Base-by-base conservation (phyloP, 1,140 invertebrate genomes). In the Cataglyphis hispanica region DNA sequence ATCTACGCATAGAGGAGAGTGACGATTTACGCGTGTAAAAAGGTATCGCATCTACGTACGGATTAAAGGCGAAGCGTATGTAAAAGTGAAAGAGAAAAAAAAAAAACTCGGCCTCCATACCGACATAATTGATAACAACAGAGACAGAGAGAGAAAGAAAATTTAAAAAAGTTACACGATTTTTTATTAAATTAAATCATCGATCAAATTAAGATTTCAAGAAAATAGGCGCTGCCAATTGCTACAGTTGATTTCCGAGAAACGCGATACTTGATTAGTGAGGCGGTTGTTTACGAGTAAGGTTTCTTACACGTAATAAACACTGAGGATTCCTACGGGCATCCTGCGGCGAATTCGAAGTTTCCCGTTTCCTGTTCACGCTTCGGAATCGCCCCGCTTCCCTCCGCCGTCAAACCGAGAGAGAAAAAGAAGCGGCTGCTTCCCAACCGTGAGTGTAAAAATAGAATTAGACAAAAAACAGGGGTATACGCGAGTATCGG, bases 241-340 rank as follows among this genome's bases (percentile, higher is more conserved):
- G 66, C 22, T 69, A 40, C 66, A 72, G 53, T 72, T 83, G 40
- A 72, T 81, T 72, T 81, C 53, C 50, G 66, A 50, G 22, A 31
- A 81, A 34, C 67, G 67, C 25, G 27, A 46, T 83, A 83, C 74
- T 83, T 83, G 67, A 83, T 83, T 83, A 83, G 67, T 25, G 37
- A 31, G 8, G 67, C 67, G 67, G 25, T 74, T 83, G 78, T 83
- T 83, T 83, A 83, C 78, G 78, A 83, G 67, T 6, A 7, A 60
- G 78, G 67, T 61, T 83, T 40, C 46, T 83, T 60, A 74, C 67
- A 83, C 78, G 78, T 74, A 78, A 85, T 80, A 89, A 87, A 88
- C 87, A 78, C 37, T 27, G 61, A 85, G 61, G 50, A 53, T 74
- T 87, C 16, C 56, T 56, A 50, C 56, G 34, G 37, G 67, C 64